Evolutionary conservation across 2,888 invertebrate species (phyloP).

Genomic region (Hoplodrina ambigua): DNA sequence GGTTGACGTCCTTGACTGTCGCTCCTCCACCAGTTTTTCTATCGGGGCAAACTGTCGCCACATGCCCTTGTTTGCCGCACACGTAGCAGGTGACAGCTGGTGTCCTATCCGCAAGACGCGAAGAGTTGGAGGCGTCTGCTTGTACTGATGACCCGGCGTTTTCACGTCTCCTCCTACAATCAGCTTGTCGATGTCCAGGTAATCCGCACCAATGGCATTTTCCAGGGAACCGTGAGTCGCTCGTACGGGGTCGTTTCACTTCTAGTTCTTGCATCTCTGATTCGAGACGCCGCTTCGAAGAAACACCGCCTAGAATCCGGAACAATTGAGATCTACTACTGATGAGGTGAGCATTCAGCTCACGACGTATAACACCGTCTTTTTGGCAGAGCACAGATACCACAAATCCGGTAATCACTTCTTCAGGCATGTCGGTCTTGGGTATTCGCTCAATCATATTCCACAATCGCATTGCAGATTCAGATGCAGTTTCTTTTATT

Average conservation of each 20-base stretch:
- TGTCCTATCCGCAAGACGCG: too few species aligned
- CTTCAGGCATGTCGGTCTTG: too few species aligned
- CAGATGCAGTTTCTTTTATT: too few species aligned
- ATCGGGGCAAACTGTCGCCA: conserved; percentile 2
- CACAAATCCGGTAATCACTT: too few species aligned
- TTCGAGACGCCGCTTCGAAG: conserved; percentile 5
- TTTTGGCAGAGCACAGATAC: too few species aligned
- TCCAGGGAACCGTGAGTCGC: conserved; percentile 7
- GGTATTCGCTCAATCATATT: too few species aligned
- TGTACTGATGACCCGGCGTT: not conserved
- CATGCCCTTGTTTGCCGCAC: conserved; percentile 1
- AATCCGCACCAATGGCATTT: conserved; percentile 15
- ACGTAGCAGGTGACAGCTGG: conserved; percentile 4
- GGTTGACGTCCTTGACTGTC: conserved; percentile 4
- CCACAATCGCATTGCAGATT: too few species aligned
- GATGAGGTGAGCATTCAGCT: too few species aligned
- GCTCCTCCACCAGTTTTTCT: not conserved
- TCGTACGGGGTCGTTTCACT: conserved; percentile 10
- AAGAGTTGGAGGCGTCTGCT: too few species aligned
- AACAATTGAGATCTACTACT: conserved; percentile 5
- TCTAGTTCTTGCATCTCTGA: conserved; percentile 8
- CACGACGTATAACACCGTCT: too few species aligned
- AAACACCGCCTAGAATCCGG: conserved; percentile 6
- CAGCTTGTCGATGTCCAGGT: conserved; percentile 8
- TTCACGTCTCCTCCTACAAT: conserved; percentile 4